Conservation (phyloP, 2,113 vertebrate genomes). For the Thomomys bottae region DNA sequence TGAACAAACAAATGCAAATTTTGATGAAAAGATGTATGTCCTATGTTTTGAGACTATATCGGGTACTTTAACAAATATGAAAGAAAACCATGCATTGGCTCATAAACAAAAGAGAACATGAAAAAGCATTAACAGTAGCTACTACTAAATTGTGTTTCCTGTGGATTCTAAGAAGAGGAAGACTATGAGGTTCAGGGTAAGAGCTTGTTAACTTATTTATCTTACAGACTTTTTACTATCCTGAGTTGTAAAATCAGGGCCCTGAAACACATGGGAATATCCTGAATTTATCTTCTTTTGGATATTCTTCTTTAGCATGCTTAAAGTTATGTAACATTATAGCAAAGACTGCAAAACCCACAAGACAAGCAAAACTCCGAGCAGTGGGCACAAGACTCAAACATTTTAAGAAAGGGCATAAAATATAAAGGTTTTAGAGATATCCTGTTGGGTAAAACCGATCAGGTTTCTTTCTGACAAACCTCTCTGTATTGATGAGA, state of each 20-base stretch:
- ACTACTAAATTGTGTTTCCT: not conserved
- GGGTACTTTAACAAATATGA: not conserved
- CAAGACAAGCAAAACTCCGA: no score
- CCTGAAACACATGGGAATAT: not conserved
- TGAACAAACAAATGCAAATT: not conserved
- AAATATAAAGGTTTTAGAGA: not conserved
- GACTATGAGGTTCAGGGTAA: no score
- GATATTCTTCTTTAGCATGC: not conserved
- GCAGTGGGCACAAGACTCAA: not conserved
- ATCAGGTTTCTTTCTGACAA: not conserved
- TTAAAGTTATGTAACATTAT: not conserved
- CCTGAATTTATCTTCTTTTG: not conserved
- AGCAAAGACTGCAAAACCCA: not conserved
- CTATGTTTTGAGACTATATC: not conserved
- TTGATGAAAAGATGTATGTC: not conserved
- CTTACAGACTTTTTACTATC: not conserved
- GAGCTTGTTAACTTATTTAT: not conserved
- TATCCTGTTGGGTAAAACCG: not conserved
- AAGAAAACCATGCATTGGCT: not conserved
- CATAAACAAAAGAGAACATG: not conserved
- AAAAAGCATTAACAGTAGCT: not conserved
- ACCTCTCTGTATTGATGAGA: not conserved
- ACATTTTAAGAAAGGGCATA: no score
- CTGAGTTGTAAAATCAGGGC: not conserved
- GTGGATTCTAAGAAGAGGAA: not conserved